These are phyloP conservation scores for Troglohyphantes excavatus DNA, from an alignment of 2,888 invertebrate species.

Conservation along the genomic window DNA sequence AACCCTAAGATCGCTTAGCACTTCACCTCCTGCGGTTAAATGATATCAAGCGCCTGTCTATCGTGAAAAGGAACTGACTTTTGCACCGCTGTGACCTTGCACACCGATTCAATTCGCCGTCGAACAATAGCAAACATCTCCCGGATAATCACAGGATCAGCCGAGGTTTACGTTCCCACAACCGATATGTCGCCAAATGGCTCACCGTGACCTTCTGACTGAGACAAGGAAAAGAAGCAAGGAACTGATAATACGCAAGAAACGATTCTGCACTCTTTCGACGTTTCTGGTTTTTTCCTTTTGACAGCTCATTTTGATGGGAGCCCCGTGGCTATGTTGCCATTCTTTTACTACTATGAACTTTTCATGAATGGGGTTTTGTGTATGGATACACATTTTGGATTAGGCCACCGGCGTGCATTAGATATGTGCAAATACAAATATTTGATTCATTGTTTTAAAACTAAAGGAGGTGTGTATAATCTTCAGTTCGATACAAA, in stretches of 20 bases:
- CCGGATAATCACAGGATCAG: background rate
- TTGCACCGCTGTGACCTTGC: background rate
- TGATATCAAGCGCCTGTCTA: background rate
- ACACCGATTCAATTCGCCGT: background rate
- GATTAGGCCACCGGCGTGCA: too few species aligned
- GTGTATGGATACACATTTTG: too few species aligned
- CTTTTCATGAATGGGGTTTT: background rate
- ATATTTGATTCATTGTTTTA: too few species aligned
- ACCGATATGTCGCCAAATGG: background rate
- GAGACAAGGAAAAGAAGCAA: background rate
- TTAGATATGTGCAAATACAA: too few species aligned
- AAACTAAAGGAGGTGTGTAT: too few species aligned
- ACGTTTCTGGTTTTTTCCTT: background rate
- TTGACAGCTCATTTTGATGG: background rate
- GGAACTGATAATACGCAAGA: background rate
- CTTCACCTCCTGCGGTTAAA: too few species aligned
- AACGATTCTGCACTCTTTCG: background rate
- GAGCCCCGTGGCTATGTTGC: background rate
- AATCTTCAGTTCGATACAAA: too few species aligned
- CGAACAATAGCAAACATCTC: constrained; percentile 1
- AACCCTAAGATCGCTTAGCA: too few species aligned
- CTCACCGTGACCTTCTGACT: constrained; percentile 14
- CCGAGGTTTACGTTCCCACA: constrained; percentile 13
- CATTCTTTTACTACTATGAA: background rate
- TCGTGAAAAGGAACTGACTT: background rate